Conservation (phyloP, 92 coral and sea anemone species). For the Parazoanthus darwini region DNA sequence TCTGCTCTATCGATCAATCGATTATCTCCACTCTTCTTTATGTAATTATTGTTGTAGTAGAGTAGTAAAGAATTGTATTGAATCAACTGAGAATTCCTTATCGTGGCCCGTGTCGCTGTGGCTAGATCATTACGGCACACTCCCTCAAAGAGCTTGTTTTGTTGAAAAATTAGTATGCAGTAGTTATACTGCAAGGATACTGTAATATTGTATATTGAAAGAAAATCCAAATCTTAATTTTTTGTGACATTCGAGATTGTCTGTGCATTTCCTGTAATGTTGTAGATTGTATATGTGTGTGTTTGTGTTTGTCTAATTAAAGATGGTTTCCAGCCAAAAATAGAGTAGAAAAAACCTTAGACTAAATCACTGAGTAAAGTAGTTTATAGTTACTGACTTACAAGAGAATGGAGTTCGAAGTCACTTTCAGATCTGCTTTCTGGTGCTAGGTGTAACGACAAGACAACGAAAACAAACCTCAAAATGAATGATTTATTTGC, state of each 20-base stretch:
- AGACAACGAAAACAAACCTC: slow-evolving; percentile 52
- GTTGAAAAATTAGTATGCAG: slow-evolving; percentile 61
- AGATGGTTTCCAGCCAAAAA: slow-evolving; percentile 51
- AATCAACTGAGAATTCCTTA: slow-evolving; percentile 33
- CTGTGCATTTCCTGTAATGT: slow-evolving; percentile 38
- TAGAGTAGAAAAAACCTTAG: slow-evolving; percentile 22
- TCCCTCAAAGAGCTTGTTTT: slow-evolving; percentile 55
- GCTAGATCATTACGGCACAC: slow-evolving; percentile 3
- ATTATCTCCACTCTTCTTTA: slow-evolving; percentile 9
- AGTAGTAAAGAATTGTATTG: slow-evolving; percentile 39
- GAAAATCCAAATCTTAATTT: slow-evolving; percentile 66
- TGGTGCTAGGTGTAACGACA: slow-evolving; percentile 25
- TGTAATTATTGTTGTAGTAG: slow-evolving; percentile 41
- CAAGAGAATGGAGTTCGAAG: slow-evolving; percentile 48
- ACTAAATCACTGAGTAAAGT: slow-evolving; percentile 30
- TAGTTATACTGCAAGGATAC: slow-evolving; percentile 44
- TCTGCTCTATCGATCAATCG: slow-evolving; percentile 19
- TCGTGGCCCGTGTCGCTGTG: slow-evolving; percentile 28
- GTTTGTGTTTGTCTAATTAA: slow-evolving; percentile 44
- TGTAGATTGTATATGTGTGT: slow-evolving; percentile 29
- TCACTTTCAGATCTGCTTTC: slow-evolving; percentile 53
- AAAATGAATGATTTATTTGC: slow-evolving; percentile 70
- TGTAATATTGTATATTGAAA: slow-evolving; percentile 73
- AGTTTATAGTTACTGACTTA: slow-evolving; percentile 32
- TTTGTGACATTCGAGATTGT: slow-evolving; percentile 63